Evolutionary conservation across 2,113 vertebrate species (phyloP).

Genomic region (Tinamus guttatus): DNA sequence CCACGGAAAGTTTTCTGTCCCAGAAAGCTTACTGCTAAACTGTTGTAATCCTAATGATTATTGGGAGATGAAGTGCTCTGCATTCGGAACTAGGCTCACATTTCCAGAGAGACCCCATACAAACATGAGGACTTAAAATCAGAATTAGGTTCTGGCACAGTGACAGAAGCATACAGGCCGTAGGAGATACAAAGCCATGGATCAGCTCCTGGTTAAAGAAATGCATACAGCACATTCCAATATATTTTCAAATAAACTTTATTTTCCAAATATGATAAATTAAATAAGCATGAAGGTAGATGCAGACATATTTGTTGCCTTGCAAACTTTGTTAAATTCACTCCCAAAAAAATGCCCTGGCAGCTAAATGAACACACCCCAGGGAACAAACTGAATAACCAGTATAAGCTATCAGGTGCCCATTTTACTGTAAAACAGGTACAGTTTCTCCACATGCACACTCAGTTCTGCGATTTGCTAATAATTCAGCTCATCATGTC

Average conservation of each 20-base stretch:
- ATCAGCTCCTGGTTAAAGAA: not conserved
- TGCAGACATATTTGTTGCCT: constrained; percentile 12
- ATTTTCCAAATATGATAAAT: constrained; percentile 30
- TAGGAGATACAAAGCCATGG: not conserved
- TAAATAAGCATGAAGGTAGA: constrained; percentile 46
- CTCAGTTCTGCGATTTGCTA: not conserved
- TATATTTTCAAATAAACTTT: not conserved
- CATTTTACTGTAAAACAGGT: not conserved
- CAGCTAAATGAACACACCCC: constrained; percentile 4
- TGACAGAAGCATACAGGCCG: not conserved
- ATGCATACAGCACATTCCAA: not conserved
- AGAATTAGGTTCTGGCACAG: constrained; percentile 30
- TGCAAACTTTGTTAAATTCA: constrained; percentile 47
- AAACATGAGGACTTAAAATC: not conserved
- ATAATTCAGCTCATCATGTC: not conserved
- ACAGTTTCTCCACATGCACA: not conserved
- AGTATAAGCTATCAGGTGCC: not conserved
- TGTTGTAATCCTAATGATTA: not conserved
- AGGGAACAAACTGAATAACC: constrained; percentile 11
- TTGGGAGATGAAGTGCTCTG: not conserved
- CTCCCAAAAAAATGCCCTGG: constrained; percentile 49
- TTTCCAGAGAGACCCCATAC: not conserved
- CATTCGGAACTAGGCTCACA: not conserved
- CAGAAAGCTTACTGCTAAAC: not conserved
- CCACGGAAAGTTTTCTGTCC: not conserved